phyloP scores from a whole-genome alignment of 2,888 invertebrate genomes.

The Eurytoma adleriae region DNA sequence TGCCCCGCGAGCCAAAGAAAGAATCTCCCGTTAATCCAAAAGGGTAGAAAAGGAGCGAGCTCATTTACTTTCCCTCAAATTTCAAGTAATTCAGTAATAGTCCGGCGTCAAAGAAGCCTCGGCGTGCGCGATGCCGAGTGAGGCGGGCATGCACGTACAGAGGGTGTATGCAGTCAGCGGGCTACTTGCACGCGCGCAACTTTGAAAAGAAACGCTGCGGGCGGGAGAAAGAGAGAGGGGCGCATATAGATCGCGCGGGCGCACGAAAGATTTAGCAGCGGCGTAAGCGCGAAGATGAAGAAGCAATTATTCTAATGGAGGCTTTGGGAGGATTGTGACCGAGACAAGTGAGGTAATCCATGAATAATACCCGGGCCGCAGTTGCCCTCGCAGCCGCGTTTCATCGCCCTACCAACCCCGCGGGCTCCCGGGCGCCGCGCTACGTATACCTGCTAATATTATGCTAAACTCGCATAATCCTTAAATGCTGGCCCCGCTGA shows the following conservation, averaged over 20 bases:
- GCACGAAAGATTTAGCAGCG: conserved; percentile 59
- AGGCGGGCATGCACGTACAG: not conserved
- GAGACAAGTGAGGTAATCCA: conserved; percentile 75
- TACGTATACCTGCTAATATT: conserved; percentile 68
- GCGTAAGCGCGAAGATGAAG: conserved; percentile 74
- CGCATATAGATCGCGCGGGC: conserved; percentile 21
- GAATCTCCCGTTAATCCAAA: not conserved
- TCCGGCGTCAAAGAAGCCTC: conserved; percentile 29
- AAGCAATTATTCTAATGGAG: conserved; percentile 76
- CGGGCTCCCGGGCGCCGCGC: conserved; percentile 4
- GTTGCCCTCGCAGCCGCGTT: conserved; percentile 44
- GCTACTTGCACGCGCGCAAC: not conserved
- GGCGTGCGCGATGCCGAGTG: not conserved
- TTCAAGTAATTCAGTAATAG: conserved; percentile 47
- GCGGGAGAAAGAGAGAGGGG: not conserved
- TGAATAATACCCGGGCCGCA: conserved; percentile 71
- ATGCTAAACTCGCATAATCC: conserved; percentile 74
- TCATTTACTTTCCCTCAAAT: conserved; percentile 16
- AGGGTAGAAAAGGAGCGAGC: not conserved
- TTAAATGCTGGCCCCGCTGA: conserved; percentile 66
- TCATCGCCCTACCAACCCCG: conserved; percentile 53
- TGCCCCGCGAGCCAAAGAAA: too few relatives aligned
- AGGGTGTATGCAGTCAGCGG: not conserved
- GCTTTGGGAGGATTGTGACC: conserved; percentile 72
- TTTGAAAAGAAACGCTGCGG: conserved; percentile 11